Conservation (phyloP, 2,797 vertebrate genomes). For the Lagorchestes hirsutus region DNA sequence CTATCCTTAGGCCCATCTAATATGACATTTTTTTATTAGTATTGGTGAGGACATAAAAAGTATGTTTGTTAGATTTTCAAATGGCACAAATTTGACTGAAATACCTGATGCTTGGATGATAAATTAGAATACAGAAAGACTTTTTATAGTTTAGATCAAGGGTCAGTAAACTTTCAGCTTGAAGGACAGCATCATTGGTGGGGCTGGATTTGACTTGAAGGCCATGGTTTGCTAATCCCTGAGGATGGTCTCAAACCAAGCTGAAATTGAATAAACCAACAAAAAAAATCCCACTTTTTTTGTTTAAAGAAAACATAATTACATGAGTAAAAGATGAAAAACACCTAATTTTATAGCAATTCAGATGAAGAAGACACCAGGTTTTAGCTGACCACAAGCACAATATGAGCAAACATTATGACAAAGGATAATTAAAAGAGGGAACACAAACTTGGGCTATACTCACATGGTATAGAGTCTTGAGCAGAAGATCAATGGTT, state of each 20-base stretch:
- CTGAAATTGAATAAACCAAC: not conserved
- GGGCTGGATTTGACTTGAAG: not conserved
- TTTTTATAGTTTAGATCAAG: not conserved
- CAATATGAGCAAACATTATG: not conserved
- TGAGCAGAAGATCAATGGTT: not conserved
- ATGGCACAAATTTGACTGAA: not conserved
- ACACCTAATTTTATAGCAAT: not conserved
- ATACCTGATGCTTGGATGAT: not conserved
- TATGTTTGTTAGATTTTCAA: not conserved
- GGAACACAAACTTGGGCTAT: not conserved
- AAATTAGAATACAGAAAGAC: not conserved
- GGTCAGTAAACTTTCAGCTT: not conserved
- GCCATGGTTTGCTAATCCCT: not conserved
- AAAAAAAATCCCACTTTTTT: not conserved
- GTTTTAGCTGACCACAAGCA: not conserved
- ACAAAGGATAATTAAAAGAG: not conserved
- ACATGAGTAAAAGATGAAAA: not conserved
- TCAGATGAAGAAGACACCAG: not conserved
- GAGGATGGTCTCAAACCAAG: not conserved
- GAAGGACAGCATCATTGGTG: not conserved
- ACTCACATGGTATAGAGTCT: not conserved
- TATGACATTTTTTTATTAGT: too few relatives aligned
- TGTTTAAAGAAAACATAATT: not conserved
- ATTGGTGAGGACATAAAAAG: not conserved
- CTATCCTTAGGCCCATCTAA: not conserved